phyloP scores from a whole-genome alignment of 30 jellyfish, hydroid and myxozoan genomes.

The Nemopilema nomurai region DNA sequence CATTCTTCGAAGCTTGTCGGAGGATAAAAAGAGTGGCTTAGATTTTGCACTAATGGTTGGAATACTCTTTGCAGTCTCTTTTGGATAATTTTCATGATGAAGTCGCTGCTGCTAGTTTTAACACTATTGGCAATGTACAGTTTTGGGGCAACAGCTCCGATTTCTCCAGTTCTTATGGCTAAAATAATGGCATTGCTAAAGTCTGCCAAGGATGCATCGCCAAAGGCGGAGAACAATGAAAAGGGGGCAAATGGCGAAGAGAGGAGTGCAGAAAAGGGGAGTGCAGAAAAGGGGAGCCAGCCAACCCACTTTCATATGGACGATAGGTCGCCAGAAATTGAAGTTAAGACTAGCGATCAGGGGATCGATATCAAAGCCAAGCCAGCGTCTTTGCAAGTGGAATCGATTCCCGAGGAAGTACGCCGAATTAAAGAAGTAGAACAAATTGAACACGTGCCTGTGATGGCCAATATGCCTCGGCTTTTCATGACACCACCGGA shows the following conservation, averaged over 20 bases:
- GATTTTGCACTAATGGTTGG: no score
- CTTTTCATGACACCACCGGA: constrained; percentile 32
- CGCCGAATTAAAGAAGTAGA: constrained; percentile 6
- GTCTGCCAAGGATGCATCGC: constrained; percentile 26
- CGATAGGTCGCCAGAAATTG: constrained; percentile 71
- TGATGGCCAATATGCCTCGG: constrained; percentile 34
- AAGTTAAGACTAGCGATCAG: constrained; percentile 52
- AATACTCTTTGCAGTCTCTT: no score
- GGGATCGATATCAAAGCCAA: constrained; percentile 56
- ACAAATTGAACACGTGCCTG: constrained; percentile 5
- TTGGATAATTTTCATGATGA: background rate
- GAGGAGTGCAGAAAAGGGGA: background rate
- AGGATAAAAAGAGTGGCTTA: no score
- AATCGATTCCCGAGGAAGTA: constrained; percentile 32
- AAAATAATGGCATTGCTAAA: constrained; percentile 13
- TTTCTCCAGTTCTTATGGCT: constrained; percentile 18
- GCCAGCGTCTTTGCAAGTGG: constrained; percentile 63
- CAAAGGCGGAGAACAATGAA: no score
- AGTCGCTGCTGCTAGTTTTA: background rate
- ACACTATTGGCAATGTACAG: background rate
- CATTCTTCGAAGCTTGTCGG: no score
- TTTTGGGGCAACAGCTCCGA: constrained; percentile 2
- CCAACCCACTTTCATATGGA: constrained; percentile 72
- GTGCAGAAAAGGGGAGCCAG: constrained; percentile 38
- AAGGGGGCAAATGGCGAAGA: background rate